Evolutionary conservation across 2,888 invertebrate species (phyloP), one percentile per base, ranked within the genome.

Genomic region (Trichacis sp.): DNA sequence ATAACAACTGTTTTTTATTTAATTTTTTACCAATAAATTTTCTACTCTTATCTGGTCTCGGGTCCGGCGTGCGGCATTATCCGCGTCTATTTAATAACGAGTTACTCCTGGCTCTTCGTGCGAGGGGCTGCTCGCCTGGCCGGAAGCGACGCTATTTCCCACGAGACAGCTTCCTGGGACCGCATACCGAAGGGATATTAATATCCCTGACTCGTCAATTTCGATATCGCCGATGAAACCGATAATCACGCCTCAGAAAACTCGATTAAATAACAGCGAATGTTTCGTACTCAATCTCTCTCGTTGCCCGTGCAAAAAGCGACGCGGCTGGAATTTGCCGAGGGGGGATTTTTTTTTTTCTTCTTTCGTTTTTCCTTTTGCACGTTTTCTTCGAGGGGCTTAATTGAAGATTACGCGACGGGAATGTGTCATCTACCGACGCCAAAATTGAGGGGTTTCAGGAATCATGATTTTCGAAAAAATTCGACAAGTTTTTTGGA

Each of bases 91-190:
- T 59, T 63, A 63, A 59, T 52, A 47, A 53, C 61, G 48, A 54
- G 45, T 56, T 29, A 59, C 48, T 56, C 64, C 30, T 33, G 11
- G 42, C 30, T 52, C 47, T 45, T 54, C 36, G 36, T 33, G 50
- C 53, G 50, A 45, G 54, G 46, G 57, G 33, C 2, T n/a, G 24
- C 51, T 3, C 8, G 11, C 11, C 68, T 73, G 77, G 78, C 80
- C 78, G 80, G 80, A 80, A 80, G 76, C 74, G 71, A 70, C 73
- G 74, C 76, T 72, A 80, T 79, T 80, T 80, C 80, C 77, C 80
- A 80, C 79, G 80, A 70, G 76, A 74, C 73, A 72, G 74, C 77
- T 79, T 79, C 80, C 79, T 76, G 76, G 18, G 20, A 45, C 20
- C 19, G 45, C 45, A 45, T 45, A 45, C 45, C 45, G 14, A 45